Base-by-base conservation (phyloP, 2,113 vertebrate genomes). In the Oryctolagus cuniculus region DNA sequence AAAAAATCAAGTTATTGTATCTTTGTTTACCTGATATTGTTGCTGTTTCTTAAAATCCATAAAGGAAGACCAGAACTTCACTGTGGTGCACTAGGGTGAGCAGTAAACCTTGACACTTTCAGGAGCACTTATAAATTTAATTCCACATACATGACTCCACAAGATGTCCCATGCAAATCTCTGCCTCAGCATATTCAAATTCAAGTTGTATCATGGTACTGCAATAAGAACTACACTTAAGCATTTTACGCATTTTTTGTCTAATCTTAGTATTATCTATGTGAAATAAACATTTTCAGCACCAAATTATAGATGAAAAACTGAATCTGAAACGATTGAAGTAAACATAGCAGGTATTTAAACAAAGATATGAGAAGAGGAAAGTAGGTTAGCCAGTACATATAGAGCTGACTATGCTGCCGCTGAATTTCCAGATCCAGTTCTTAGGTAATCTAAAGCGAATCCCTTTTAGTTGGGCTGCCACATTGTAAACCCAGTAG, bases 1-100 rank as follows among this genome's bases (percentile, higher is more conserved):
- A 95, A 64, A 64, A 34, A 81, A 90, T 69, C 49, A 73, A 92
- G 21, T 27, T 55, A 87, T 61, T 75, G 70, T 88, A 24, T 15
- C 31, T 90, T 90, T 85, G n/a, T 86, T 66, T 79, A 17, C 2
- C 3, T 81, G 61, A 82, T 1, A 51, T 90, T 75, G 70, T 36
- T 81, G 25, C 27, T 73, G 24, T 86, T 86, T 38, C 36, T 44
- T 86, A 38, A 63, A 80, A 80, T 84, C 38, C 80, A 64, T 75
- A 58, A 29, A 81, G 27, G 5, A 44, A 61, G n/a, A 75, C 19
- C 1, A 4, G 61, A 51, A 34, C 31, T 77, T 78, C 82, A 31
- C 49, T 85, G 17, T 89, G 13, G 5, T 16, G 6, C 82, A 6
- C 44, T 5, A 61, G 10, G 49, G 80, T 22, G 25, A 79, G n/a